These are phyloP conservation scores for Aurelia aurita DNA, from an alignment of 30 jellyfish, hydroid and myxozoan species.

Conservation along the genomic window DNA sequence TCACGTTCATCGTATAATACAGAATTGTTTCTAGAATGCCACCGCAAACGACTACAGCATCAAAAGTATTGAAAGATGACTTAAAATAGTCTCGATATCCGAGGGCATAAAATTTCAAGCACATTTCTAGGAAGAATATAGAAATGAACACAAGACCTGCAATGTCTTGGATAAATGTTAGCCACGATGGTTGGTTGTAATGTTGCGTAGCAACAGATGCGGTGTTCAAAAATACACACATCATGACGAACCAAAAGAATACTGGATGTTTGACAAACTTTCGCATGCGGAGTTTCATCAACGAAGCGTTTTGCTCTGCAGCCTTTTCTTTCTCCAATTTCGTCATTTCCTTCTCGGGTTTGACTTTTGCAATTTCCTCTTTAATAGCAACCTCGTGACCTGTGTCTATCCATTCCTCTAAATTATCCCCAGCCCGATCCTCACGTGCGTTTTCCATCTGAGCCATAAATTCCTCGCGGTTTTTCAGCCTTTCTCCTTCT, in stretches of 20 bases:
- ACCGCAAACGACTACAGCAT: slow-evolving; percentile 84
- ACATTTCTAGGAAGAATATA: slow-evolving; percentile 73
- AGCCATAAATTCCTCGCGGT: slow-evolving; percentile 74
- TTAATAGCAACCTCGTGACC: slow-evolving; percentile 65
- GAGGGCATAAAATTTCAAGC: slow-evolving; percentile 81
- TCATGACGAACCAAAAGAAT: slow-evolving; percentile 86
- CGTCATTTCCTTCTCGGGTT: slow-evolving; percentile 50
- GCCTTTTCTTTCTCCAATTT: slow-evolving; percentile 48
- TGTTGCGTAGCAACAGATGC: slow-evolving; percentile 89
- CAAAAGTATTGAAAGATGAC: slow-evolving; percentile 89
- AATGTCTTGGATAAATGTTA: slow-evolving; percentile 48
- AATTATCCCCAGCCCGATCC: slow-evolving; percentile 76
- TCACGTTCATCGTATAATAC: slow-evolving; percentile 57
- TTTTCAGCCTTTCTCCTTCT: slow-evolving; percentile 87
- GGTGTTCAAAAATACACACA: slow-evolving; percentile 72
- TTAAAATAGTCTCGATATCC: slow-evolving; percentile 74
- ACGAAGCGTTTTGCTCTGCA: slow-evolving; percentile 42
- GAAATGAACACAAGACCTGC: slow-evolving; percentile 57
- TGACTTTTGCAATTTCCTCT: slow-evolving; percentile 51
- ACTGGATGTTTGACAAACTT: slow-evolving; percentile 71
- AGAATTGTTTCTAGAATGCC: slow-evolving; percentile 86
- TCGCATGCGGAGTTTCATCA: slow-evolving; percentile 58
- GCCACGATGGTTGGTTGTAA: slow-evolving; percentile 77
- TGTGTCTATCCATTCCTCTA: slow-evolving; percentile 82
- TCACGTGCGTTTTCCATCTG: slow-evolving; percentile 66